Base-by-base conservation (phyloP, 2,797 vertebrate species). In the Gallinago nigripennis region DNA sequence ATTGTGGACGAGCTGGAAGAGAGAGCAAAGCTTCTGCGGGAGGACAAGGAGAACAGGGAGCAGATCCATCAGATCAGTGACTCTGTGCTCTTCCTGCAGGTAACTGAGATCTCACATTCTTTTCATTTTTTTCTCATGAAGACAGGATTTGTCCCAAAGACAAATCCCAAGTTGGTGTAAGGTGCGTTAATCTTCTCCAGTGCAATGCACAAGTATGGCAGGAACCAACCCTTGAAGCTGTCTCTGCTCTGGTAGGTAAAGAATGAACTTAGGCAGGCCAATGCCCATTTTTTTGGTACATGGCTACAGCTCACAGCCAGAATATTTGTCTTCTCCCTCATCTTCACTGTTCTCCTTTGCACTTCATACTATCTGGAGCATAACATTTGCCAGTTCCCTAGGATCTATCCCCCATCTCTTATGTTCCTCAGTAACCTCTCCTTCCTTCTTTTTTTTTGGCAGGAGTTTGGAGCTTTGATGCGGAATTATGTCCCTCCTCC, bases 401-500 rank as follows among this genome's bases (percentile, higher is more conserved):
- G 8, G 8, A 41, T 43, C 12, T 23, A 30, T 4, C 21, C 39
- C 53, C 27, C 2, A 0, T 28, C 24, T 21, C 30, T 76, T 8
- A 1, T 2, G 9, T 30, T 80, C 51, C 70, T 46, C 61, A 43
- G 25, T 75, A 80, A 41, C 50, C 46, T 28, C 27, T 45, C 16
- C 24, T 37, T 50, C 39, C n/a, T 79, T 79, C 27, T 12, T 48
- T 8, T 48, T 48, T 48, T 37, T 57, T 60, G 84, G n/a, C 91
- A 98, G 98, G 98, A 98, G 82, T 98, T 98, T 33, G 98, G 98
- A 39, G 95, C 97, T 16, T 78, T 98, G 95, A 98, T 98, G 97
- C 94, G 98, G 96, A 98, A 94, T 82, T 98, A 98, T 1, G 97
- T 98, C 17, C 97, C 98, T 17, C 98, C 98, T 4, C 98, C 98